A percentile compares a stretch with the other conserved stretches of the same genome.
Evolutionary conservation across 2,113 vertebrate genomes (phyloP).

Genomic region (Gila orcuttii): DNA sequence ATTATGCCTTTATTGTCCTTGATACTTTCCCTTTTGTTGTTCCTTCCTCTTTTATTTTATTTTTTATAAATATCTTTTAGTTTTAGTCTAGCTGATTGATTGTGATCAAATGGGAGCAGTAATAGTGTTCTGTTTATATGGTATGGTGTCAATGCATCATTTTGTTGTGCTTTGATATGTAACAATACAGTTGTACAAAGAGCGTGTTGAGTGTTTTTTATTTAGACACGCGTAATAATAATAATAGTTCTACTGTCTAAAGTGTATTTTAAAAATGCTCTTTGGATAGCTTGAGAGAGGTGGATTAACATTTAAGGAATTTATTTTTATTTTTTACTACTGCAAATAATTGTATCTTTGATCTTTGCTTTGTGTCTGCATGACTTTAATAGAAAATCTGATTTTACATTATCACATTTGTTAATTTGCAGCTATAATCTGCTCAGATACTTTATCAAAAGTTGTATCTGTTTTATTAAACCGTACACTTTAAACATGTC

Average conservation of each 20-base stretch:
- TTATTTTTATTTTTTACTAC: neutral
- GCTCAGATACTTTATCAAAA: no score
- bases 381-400: neutral
- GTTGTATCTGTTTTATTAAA: no score
- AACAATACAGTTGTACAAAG: constrained; percentile 44
- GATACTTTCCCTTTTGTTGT: neutral
- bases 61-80: neutral
- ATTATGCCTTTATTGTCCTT: neutral
- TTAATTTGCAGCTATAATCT: no score
- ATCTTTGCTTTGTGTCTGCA: neutral
- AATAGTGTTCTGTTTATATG: neutral
- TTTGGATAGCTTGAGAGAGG: neutral
- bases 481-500: no score
- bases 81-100: constrained; percentile 5
- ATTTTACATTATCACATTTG: neutral
- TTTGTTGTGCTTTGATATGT: constrained; percentile 23
- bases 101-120: neutral
- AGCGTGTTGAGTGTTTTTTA: neutral
- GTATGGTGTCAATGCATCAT: constrained; percentile 2
- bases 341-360: neutral
- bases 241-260: neutral
- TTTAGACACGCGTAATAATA: neutral
- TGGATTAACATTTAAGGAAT: neutral
- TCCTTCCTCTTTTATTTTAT: neutral
- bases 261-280: neutral